Conservation (phyloP, 1,140 invertebrate species). For the Camponotus pennsylvanicus region DNA sequence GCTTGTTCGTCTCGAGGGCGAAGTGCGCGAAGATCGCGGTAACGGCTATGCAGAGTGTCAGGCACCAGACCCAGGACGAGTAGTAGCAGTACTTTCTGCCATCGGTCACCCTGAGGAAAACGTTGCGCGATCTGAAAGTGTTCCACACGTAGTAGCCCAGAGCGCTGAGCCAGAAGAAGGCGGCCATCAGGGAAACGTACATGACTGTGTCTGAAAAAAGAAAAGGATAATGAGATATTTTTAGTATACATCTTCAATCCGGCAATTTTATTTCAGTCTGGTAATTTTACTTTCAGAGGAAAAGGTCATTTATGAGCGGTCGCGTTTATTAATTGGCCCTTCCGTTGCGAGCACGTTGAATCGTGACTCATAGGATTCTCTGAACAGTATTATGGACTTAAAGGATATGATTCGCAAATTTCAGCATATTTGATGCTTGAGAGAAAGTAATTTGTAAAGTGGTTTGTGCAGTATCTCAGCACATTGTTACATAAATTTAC, state of each 20-base stretch:
- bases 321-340: slow-evolving; percentile 21
- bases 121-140: slow-evolving; percentile 93
- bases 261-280: background rate
- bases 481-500: background rate
- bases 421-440: background rate
- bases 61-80: slow-evolving; percentile 92
- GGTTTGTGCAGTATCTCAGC: background rate
- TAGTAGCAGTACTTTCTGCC: slow-evolving; percentile 95
- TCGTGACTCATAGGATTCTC: slow-evolving; percentile 27
- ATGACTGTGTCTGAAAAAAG: slow-evolving; percentile 90
- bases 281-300: background rate
- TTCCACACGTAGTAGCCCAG: slow-evolving; percentile 95
- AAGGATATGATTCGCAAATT: slow-evolving; percentile 26
- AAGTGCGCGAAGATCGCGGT: slow-evolving; percentile 93
- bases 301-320: background rate
- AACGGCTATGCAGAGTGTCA: slow-evolving; percentile 89
- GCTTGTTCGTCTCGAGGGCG: slow-evolving; percentile 90
- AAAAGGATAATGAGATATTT: slow-evolving; percentile 40
- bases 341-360: slow-evolving; percentile 15
- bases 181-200: slow-evolving; percentile 91
- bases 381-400: slow-evolving; percentile 9
- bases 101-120: slow-evolving; percentile 93
- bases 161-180: slow-evolving; percentile 94
- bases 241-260: background rate
- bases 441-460: background rate